phyloP scores from a whole-genome alignment of 2,113 vertebrate genomes.

The Orthonyx spaldingii region DNA sequence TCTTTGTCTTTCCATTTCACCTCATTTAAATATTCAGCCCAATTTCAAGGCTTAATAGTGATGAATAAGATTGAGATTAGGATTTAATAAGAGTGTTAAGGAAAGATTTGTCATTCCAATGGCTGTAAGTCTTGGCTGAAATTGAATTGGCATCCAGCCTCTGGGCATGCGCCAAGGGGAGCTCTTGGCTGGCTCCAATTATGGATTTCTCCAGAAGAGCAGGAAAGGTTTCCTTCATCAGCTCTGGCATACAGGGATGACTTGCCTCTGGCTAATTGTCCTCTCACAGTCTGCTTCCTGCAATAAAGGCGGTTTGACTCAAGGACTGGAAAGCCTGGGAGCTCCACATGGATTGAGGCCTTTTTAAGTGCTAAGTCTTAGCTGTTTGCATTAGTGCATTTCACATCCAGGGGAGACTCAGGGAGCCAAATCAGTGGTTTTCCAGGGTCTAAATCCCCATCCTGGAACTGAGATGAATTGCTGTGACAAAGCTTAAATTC shows the following conservation, averaged over 20 bases:
- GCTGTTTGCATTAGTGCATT: background rate
- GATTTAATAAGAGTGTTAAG: conserved; percentile 74
- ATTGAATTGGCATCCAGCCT: conserved; percentile 54
- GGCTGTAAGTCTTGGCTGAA: conserved; percentile 59
- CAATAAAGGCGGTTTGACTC: background rate
- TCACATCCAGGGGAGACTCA: background rate
- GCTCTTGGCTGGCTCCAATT: background rate
- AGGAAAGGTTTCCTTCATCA: background rate
- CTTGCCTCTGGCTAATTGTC: background rate
- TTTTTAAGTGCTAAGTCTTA: background rate
- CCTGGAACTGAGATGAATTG: background rate
- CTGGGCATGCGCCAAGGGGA: background rate
- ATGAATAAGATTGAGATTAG: conserved; percentile 77
- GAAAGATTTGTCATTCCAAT: conserved; percentile 72
- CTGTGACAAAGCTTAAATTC: background rate
- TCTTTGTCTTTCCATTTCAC: conserved; percentile 62
- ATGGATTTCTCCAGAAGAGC: background rate
- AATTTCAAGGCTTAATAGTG: conserved; percentile 74
- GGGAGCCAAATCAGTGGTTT: background rate
- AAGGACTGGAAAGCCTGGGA: background rate
- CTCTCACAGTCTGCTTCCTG: background rate
- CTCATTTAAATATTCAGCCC: conserved; percentile 74
- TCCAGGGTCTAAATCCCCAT: background rate
- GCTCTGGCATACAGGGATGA: background rate
- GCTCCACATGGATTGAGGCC: accelerated